phyloP scores from a whole-genome alignment of 2,113 vertebrate species.

The Larimichthys crocea region DNA sequence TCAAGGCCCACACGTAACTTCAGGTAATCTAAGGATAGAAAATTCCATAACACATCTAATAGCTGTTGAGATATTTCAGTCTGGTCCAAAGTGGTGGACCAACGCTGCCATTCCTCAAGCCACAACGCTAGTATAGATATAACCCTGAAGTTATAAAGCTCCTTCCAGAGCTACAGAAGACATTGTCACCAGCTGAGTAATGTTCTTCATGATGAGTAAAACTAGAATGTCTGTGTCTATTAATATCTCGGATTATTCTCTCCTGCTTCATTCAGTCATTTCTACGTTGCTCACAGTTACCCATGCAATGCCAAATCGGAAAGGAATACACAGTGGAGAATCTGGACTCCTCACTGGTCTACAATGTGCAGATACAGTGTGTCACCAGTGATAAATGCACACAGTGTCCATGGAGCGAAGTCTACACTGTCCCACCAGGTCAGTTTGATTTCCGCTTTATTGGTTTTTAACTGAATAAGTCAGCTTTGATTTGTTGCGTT shows the following conservation, averaged over 20 bases:
- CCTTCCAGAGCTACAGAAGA: too few relatives aligned
- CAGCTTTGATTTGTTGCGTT: not conserved
- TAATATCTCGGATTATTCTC: not conserved
- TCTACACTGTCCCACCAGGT: slow-evolving; percentile 73
- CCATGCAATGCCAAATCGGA: slow-evolving; percentile 3
- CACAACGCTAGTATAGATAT: too few relatives aligned
- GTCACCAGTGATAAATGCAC: slow-evolving; percentile 26
- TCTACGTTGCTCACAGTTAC: slow-evolving; percentile 24
- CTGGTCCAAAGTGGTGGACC: too few relatives aligned
- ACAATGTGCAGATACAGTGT: slow-evolving; percentile 74
- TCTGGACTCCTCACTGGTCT: slow-evolving; percentile 65
- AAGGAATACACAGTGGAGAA: slow-evolving; percentile 2
- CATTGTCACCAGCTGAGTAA: too few relatives aligned
- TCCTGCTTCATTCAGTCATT: not conserved
- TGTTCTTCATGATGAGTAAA: too few relatives aligned
- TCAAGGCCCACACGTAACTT: too few relatives aligned
- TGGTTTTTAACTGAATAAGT: not conserved
- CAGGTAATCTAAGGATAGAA: too few relatives aligned
- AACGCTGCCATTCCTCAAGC: too few relatives aligned
- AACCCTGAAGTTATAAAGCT: too few relatives aligned
- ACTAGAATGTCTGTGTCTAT: too few relatives aligned
- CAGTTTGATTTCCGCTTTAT: not conserved
- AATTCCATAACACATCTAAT: too few relatives aligned
- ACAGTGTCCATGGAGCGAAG: slow-evolving; percentile 69
- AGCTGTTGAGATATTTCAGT: too few relatives aligned